Conservation (phyloP, 2,888 invertebrate genomes). For the Imbricaverruca yamaguchii region DNA sequence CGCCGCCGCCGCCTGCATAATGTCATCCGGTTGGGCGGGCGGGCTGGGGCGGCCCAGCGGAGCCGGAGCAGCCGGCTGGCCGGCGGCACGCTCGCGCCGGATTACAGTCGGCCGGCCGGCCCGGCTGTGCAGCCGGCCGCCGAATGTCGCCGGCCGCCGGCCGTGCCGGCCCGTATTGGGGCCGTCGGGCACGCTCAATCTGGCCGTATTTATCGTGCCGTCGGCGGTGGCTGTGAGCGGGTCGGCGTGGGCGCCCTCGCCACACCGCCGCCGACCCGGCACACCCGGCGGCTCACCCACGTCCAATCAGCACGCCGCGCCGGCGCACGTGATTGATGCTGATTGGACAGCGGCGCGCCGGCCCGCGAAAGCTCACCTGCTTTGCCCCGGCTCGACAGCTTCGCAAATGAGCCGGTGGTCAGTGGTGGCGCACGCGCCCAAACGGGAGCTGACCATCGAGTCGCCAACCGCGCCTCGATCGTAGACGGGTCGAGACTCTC, state of each 20-base stretch:
- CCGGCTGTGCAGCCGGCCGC: background rate
- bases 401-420: background rate
- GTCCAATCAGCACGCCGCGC: background rate
- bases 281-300: background rate
- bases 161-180: background rate
- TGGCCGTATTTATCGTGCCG: background rate
- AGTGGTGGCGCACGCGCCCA: background rate
- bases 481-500: no score
- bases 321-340: background rate
- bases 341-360: background rate
- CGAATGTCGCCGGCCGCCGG: background rate
- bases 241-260: background rate
- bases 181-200: background rate
- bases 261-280: background rate
- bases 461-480: no score
- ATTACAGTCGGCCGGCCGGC: background rate
- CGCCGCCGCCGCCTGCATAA: background rate
- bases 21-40: background rate
- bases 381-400: background rate
- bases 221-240: background rate
- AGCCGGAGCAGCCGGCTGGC: background rate
- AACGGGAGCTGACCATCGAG: no score
- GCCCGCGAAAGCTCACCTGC: background rate
- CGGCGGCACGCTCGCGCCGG: background rate
- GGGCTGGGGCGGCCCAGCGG: background rate